Evolutionary conservation across 1,140 invertebrate species (phyloP), one percentile per base, ranked within the genome.

Genomic region (Ceratina australensis): DNA sequence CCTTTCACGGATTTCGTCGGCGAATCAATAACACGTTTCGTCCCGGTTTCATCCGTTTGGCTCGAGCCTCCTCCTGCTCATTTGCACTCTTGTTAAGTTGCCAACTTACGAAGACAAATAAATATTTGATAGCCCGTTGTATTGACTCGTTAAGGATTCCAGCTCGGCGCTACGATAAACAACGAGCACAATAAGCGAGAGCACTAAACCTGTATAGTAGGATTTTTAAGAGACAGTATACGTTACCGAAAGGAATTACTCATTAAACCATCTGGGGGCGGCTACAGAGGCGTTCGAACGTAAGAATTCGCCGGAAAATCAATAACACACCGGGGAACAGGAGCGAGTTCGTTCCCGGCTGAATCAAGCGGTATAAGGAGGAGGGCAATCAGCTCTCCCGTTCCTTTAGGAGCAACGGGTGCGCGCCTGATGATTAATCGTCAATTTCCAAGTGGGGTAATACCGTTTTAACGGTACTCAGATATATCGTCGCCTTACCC

Each of bases 391-490:
- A 78, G 49, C 26, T 22, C 26, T 22, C 49, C 66, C 57, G 22
- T 33, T 63, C 20, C 67, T 56, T 47, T 7, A 10, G 74, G 59
- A 33, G 59, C 26, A 49, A 50, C 72, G 81, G 78, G 69, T 79
- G 78, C 80, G 26, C 73, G 52, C 78, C 59, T 71, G 33, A 77
- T 84, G 83, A 84, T 84, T 84, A 84, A 84, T 84, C 79, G 78
- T 83, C 65, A 83, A 83, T 84, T 83, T 84, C 64, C 28, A 79
- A 79, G 78, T 74, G 72, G 47, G 63, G 78, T 79, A 79, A 79
- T 76, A 63, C 56, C 72, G 57, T 67, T 79, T 79, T 75, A 61
- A 79, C 78, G 57, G 66, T 72, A 78, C 28, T 72, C 76, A 33
- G 78, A 79, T 79, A 67, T 74, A 79, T 76, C 73, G 78, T 80